These are phyloP conservation scores for Phalloptychus januarius DNA, from an alignment of 2,797 vertebrate genomes.

Conservation along the genomic window DNA sequence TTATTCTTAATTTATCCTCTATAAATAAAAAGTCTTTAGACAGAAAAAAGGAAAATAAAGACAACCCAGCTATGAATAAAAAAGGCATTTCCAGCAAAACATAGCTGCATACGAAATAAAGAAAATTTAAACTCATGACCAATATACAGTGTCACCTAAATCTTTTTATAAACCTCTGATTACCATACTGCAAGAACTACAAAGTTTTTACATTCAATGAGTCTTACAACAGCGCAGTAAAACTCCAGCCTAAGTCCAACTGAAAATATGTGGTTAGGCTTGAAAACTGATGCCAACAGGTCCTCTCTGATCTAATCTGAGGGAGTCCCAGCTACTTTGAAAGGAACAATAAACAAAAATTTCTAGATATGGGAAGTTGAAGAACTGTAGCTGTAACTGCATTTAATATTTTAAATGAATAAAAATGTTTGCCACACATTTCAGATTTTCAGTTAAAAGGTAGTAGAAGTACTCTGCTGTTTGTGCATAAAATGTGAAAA, in stretches of 20 bases:
- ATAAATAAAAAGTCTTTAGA: constrained; percentile 66
- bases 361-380: neutral
- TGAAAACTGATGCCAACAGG: neutral
- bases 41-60: constrained; percentile 10
- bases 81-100: constrained; percentile 73
- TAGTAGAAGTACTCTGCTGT: neutral
- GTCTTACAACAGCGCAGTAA: too few relatives aligned
- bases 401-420: neutral
- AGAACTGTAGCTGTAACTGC: neutral
- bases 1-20: constrained; percentile 57
- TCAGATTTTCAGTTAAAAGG: neutral
- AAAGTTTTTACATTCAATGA: constrained; percentile 8
- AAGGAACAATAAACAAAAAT: neutral
- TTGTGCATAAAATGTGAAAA: neutral
- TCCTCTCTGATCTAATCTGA: neutral
- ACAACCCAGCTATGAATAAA: constrained; percentile 70
- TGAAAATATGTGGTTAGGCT: neutral
- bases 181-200: constrained; percentile 70
- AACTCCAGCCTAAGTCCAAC: neutral
- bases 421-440: neutral
- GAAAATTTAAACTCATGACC: constrained; percentile 60
- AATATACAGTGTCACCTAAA: constrained; percentile 80
- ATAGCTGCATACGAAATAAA: constrained; percentile 85
- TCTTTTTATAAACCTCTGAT: constrained; percentile 64
- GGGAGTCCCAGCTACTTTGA: neutral